These are phyloP conservation scores for Boleophthalmus pectinirostris DNA, from an alignment of 2,113 vertebrate species.

Conservation along the genomic window DNA sequence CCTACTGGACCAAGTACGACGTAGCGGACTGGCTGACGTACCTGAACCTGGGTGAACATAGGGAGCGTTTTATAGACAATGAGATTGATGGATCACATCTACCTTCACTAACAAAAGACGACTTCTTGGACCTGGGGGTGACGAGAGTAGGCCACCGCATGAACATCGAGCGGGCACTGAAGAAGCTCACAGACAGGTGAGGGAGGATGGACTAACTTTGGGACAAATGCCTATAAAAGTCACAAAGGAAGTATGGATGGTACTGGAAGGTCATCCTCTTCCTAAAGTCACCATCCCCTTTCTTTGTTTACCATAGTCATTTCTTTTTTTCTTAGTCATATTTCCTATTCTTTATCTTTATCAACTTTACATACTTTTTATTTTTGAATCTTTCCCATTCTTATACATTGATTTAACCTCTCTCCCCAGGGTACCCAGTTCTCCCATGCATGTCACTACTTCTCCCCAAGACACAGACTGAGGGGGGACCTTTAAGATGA, in stretches of 20 bases:
- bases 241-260: slow-evolving; percentile 41
- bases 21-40: slow-evolving; percentile 95
- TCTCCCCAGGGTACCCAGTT: slow-evolving; percentile 73
- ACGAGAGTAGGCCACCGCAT: slow-evolving; percentile 93
- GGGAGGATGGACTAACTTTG: slow-evolving; percentile 66
- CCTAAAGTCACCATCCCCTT: slow-evolving; percentile 32
- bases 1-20: slow-evolving; percentile 94
- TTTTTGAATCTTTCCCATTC: slow-evolving; percentile 42
- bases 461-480: slow-evolving; percentile 75
- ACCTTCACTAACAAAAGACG: slow-evolving; percentile 92
- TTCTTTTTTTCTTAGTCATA: slow-evolving; percentile 11
- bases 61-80: slow-evolving; percentile 91
- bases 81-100: slow-evolving; percentile 94
- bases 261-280: slow-evolving; percentile 60
- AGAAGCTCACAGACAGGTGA: slow-evolving; percentile 95
- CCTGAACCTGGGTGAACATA: slow-evolving; percentile 88
- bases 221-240: slow-evolving; percentile 33
- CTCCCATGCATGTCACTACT: slow-evolving; percentile 77
- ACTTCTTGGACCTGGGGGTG: slow-evolving; percentile 93
- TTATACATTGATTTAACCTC: slow-evolving; percentile 67
- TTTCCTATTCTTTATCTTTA: slow-evolving; percentile 23
- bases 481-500: slow-evolving; percentile 67
- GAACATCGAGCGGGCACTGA: slow-evolving; percentile 95
- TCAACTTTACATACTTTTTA: slow-evolving; percentile 34
- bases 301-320: slow-evolving; percentile 36